Evolutionary conservation across 2,797 vertebrate species (phyloP).

Genomic region (Notolabrus celidotus): DNA sequence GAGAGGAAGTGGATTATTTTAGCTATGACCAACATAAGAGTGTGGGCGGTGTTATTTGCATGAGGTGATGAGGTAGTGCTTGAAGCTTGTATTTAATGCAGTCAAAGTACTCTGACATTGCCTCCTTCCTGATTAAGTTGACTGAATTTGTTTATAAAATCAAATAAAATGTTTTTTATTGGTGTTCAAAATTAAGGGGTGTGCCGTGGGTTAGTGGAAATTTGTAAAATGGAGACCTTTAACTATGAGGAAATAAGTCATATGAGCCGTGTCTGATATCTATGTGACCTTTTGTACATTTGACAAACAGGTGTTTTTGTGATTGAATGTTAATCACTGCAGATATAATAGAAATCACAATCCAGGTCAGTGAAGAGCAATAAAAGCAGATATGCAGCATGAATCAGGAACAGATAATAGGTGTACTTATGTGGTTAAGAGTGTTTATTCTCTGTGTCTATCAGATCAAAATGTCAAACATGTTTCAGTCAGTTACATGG

Average conservation of each 20-base stretch:
- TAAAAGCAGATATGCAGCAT: background rate
- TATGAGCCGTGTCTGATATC: background rate
- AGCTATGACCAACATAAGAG: constrained; percentile 1
- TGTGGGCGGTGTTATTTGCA: constrained; percentile 30
- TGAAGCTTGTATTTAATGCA: constrained; percentile 12
- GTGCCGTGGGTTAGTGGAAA: background rate
- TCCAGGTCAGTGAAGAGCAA: background rate
- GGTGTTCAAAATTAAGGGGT: background rate
- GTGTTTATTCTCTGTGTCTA: background rate
- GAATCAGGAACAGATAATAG: background rate
- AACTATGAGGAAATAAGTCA: background rate
- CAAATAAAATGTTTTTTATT: background rate
- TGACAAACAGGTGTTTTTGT: background rate
- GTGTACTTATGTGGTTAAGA: too few species aligned
- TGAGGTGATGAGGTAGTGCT: constrained; percentile 6
- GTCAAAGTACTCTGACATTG: background rate
- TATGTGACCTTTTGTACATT: background rate
- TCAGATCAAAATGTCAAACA: background rate
- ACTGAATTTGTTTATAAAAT: background rate
- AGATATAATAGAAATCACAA: background rate
- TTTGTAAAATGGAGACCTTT: background rate
- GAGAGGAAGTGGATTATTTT: constrained; percentile 47
- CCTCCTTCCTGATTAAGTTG: background rate
- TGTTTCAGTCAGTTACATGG: background rate
- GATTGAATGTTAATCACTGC: background rate